Evolutionary conservation across 2,888 invertebrate genomes (phyloP).

Genomic region (Xestia ashworthii): DNA sequence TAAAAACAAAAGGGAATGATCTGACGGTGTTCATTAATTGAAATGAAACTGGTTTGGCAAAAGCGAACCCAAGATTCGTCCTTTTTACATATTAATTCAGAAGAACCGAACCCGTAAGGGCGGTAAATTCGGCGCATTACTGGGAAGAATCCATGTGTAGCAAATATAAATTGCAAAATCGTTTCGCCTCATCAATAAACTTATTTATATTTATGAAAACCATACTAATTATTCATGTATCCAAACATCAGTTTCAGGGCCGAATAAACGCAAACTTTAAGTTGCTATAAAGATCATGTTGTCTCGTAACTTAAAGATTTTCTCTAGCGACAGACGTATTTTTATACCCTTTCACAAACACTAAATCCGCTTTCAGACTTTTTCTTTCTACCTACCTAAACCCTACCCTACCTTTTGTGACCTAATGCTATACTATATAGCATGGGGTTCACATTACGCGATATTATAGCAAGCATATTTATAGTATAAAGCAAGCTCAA

Average conservation of each 20-base stretch:
- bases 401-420: too few relatives aligned
- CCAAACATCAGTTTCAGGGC: background rate
- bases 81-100: background rate
- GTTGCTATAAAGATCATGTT: background rate
- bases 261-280: background rate
- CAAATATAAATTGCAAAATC: background rate
- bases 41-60: background rate
- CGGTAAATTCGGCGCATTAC: too few relatives aligned
- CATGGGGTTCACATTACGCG: too few relatives aligned
- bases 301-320: background rate
- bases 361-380: too few relatives aligned
- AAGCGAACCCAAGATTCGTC: background rate
- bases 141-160: too few relatives aligned
- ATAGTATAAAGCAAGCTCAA: too few relatives aligned
- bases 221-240: background rate
- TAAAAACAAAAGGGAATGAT: background rate
- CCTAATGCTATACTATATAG: too few relatives aligned
- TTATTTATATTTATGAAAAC: constrained; percentile 8
- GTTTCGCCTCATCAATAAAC: constrained; percentile 1
- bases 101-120: too few relatives aligned
- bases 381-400: too few relatives aligned
- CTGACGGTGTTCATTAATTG: background rate
- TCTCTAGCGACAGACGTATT: background rate
- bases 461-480: too few relatives aligned
- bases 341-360: background rate